These are phyloP conservation scores for Tenthredo distinguenda DNA, from an alignment of 2,888 invertebrate genomes.

Conservation along the genomic window DNA sequence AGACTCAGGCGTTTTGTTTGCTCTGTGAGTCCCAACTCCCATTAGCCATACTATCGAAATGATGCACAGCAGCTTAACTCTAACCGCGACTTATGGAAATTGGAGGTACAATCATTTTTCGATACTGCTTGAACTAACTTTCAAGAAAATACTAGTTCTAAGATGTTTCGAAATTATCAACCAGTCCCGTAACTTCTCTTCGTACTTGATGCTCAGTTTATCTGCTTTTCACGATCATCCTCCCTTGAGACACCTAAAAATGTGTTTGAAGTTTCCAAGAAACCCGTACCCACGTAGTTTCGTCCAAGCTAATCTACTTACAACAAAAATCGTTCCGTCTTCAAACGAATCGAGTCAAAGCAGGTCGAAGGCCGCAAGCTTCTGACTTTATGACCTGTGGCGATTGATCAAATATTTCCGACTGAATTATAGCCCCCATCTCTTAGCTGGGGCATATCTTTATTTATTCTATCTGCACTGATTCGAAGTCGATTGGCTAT, in stretches of 20 bases:
- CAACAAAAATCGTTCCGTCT: neutral
- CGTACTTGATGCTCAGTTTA: neutral
- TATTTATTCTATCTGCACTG: neutral
- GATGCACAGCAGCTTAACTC: too few relatives aligned
- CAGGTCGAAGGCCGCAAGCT: neutral
- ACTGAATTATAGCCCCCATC: neutral
- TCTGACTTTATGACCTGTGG: neutral
- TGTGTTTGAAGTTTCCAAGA: neutral
- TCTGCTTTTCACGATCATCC: too few relatives aligned
- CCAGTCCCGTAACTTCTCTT: too few relatives aligned
- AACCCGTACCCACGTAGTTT: neutral
- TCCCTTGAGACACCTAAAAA: neutral
- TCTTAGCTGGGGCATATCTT: neutral
- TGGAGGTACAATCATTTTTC: too few relatives aligned
- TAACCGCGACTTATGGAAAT: too few relatives aligned
- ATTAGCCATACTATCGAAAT: too few relatives aligned
- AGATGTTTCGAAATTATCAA: too few relatives aligned
- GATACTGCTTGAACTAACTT: too few relatives aligned
- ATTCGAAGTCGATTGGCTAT: neutral
- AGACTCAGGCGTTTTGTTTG: too few relatives aligned
- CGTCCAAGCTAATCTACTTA: neutral
- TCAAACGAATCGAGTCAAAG: neutral
- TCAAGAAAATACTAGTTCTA: too few relatives aligned
- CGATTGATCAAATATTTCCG: neutral
- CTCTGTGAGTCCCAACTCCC: too few relatives aligned